Evolutionary conservation across 2,888 invertebrate species (phyloP), one percentile per base, ranked within the genome.

Genomic region (Anagyrus pseudococci): DNA sequence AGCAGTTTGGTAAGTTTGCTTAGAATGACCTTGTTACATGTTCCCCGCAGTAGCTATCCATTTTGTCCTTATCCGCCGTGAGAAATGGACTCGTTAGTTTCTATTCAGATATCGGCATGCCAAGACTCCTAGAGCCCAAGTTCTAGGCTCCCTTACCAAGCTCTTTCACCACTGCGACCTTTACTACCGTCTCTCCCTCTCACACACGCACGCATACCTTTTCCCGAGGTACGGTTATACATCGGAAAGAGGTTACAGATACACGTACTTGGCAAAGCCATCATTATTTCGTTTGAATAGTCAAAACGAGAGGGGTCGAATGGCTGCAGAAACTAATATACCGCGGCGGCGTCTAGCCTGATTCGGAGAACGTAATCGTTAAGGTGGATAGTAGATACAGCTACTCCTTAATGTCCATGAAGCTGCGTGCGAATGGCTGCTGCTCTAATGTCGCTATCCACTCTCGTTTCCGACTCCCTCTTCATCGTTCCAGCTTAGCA

Each of bases 271-370:
- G n/a, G n/a, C n/a, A n/a, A n/a, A n/a, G n/a, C n/a, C n/a, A n/a
- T n/a, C n/a, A n/a, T n/a, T 56, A 62, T 62, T 57, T 57, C 57
- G 26, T 62, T 62, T 55, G 54, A 52, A 47, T 52, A 43, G 17
- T 37, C 44, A 41, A 13, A 37, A 26, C 40, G 22, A 17, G 49
- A n/a, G 6, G 22, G 25, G 29, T 20, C 20, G 29, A 25, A 43
- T 23, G 67, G 58, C 61, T 64, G 49, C 29, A 43, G 47, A 44
- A 62, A 68, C 69, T 72, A 71, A 71, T 71, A 70, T 69, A 68
- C 70, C 69, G 68, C n/a, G 41, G n/a, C 59, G 67, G 58, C 40
- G 17, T 29, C 19, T 19, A 7, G 17, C 37, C n/a, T 22, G n/a
- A 23, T 19, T 13, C 26, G 19, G n/a, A 1, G 33, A 4, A 17